Percentiles rank a stretch among this genome's conserved stretches.
phyloP scores from a whole-genome alignment of 2,888 invertebrate genomes.

The Andrena bicolor region DNA sequence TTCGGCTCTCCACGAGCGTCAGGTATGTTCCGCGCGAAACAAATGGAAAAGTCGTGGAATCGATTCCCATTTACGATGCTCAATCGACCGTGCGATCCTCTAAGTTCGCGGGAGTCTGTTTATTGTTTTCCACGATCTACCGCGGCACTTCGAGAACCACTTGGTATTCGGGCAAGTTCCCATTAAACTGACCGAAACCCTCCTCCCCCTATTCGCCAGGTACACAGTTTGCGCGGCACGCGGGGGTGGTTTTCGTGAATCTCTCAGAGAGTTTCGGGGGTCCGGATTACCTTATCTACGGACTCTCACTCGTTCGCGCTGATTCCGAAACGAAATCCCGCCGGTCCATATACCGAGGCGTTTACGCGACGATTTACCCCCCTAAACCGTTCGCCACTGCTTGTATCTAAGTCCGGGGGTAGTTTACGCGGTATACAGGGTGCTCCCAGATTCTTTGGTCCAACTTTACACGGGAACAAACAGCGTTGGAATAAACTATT shows the following conservation, averaged over 20 bases:
- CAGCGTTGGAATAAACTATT: too few species aligned
- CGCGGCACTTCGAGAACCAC: constrained; percentile 22
- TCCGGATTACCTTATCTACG: constrained; percentile 84
- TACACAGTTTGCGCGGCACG: constrained; percentile 47
- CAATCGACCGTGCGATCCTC: constrained; percentile 57
- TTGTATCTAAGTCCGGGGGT: constrained; percentile 56
- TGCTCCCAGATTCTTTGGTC: neutral
- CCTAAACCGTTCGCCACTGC: constrained; percentile 53
- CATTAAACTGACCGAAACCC: constrained; percentile 59
- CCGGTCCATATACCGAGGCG: constrained; percentile 73
- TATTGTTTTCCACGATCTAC: constrained; percentile 75
- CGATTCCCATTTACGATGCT: constrained; percentile 48
- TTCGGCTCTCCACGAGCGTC: constrained; percentile 18
- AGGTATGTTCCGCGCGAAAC: constrained; percentile 59
- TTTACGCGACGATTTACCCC: constrained; percentile 76
- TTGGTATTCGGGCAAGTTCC: constrained; percentile 44
- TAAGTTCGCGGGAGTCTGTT: constrained; percentile 68
- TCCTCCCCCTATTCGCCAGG: constrained; percentile 54
- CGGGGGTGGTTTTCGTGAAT: constrained; percentile 64
- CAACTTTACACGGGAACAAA: neutral
- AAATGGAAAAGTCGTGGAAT: constrained; percentile 44
- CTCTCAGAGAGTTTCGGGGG: constrained; percentile 76
- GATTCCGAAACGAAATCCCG: constrained; percentile 76
- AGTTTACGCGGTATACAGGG: constrained; percentile 62
- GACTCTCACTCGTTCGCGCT: constrained; percentile 80